Evolutionary conservation across 2,797 vertebrate genomes (phyloP).

Genomic region (Parotocinclus haroldoi): DNA sequence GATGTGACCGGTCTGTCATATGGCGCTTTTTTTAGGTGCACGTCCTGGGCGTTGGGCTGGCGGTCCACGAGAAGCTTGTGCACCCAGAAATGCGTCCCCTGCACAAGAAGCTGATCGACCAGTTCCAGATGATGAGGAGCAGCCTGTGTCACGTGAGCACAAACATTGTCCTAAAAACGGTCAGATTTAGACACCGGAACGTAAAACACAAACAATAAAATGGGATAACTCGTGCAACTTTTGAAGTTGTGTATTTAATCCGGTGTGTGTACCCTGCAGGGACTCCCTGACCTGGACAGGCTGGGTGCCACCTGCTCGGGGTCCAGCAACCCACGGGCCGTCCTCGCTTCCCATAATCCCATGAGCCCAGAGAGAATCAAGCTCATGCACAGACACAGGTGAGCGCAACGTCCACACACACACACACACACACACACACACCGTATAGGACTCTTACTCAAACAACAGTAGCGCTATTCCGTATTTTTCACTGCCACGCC

Average conservation of each 20-base stretch:
- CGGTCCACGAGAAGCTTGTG: constrained; percentile 95
- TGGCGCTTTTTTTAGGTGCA: constrained; percentile 81
- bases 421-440: constrained; percentile 12
- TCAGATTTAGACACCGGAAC: too few species aligned
- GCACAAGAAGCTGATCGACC: constrained; percentile 97
- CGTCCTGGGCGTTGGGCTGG: constrained; percentile 90
- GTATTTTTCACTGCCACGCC: too few species aligned
- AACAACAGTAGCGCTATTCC: too few species aligned
- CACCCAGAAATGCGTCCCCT: constrained; percentile 98
- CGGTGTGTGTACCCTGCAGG: constrained; percentile 69
- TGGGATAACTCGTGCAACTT: too few species aligned
- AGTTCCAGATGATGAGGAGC: constrained; percentile 98
- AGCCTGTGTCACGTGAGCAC: constrained; percentile 89
- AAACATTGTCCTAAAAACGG: too few species aligned
- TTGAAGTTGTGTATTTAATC: too few species aligned
- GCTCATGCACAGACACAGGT: constrained; percentile 95
- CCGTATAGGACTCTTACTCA: constrained; percentile 68
- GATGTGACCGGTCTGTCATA: too few species aligned
- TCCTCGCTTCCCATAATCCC: constrained; percentile 85
- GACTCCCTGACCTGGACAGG: constrained; percentile 76
- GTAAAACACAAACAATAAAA: too few species aligned
- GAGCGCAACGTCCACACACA: constrained; percentile 28
- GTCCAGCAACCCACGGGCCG: constrained; percentile 83
- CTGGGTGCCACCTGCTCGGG: constrained; percentile 75
- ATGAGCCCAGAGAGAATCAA: constrained; percentile 94